Evolutionary conservation across 2,888 invertebrate genomes (phyloP), one percentile per base, ranked within the genome.

Genomic region (Cylindroiulus punctatus): DNA sequence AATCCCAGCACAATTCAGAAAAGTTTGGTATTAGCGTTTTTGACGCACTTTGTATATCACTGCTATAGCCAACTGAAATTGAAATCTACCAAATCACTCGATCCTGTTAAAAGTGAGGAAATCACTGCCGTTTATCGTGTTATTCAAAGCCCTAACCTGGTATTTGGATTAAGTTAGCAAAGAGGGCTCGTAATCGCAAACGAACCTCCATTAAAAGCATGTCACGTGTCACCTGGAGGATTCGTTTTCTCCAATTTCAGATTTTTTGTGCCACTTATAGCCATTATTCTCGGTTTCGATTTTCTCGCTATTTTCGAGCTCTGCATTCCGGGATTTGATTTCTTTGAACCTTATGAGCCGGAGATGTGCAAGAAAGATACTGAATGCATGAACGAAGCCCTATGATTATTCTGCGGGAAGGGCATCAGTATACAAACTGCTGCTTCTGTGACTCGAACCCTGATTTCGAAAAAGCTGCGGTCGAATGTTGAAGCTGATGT

Each of bases 241-340:
- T 57, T 57, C n/a, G n/a, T 57, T n/a, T n/a, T 57, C 57, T n/a
- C 57, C 57, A n/a, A 57, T 57, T 57, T 57, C 57, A 57, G 7
- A 7, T 57, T n/a, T 57, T 57, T 57, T n/a, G 19, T n/a, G 57
- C 19, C 19, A 7, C n/a, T 57, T 57, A 57, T 57, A 8, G 4
- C n/a, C 57, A 57, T 57, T 57, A 57, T 57, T 57, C 57, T n/a
- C 57, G 3, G n/a, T 57, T 57, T 57, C 57, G 57, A 57, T 57
- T 57, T 57, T 57, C 57, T n/a, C 0, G 57, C 57, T n/a, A 19
- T 57, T 57, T 57, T n/a, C n/a, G n/a, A n/a, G 7, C 57, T 2
- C n/a, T 19, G n/a, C n/a, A 57, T 57, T 57, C 19, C 7, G n/a
- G n/a, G 57, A 57, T 57, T n/a, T n/a, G 57, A 57, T 57, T 57